Percentiles rank a stretch among this genome's conserved stretches.
Evolutionary conservation across 2,113 vertebrate genomes (phyloP).

Genomic region (Prolemur simus): DNA sequence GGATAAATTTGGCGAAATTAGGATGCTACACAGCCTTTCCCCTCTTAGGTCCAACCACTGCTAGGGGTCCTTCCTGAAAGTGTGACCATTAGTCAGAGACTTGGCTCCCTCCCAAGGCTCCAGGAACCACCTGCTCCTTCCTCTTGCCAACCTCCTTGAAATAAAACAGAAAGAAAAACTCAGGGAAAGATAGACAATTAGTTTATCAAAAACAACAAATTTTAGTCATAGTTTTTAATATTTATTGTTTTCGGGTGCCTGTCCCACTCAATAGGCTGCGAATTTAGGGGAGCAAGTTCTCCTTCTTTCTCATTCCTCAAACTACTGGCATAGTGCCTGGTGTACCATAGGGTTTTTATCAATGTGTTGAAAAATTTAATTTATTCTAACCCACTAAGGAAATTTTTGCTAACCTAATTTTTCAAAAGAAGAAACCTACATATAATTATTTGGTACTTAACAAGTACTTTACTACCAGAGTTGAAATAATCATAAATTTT

Average conservation of each 20-base stretch:
- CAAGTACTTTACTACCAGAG: neutral
- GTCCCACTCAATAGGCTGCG: neutral
- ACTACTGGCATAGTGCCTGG: neutral
- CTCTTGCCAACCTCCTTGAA: neutral
- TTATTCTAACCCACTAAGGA: neutral
- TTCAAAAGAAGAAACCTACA: neutral
- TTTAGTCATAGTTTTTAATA: neutral
- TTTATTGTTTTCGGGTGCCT: neutral
- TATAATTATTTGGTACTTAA: neutral
- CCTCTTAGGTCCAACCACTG: fast-evolving
- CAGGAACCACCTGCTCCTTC: neutral
- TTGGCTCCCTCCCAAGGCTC: neutral
- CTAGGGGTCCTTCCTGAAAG: neutral
- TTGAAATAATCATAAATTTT: neutral
- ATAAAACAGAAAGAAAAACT: neutral
- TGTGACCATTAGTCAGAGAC: neutral
- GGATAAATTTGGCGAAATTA: neutral
- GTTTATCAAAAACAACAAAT: neutral
- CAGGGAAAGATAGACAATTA: neutral
- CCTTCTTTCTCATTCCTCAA: neutral
- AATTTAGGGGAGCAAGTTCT: neutral
- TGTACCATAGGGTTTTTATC: neutral
- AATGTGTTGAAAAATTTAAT: neutral
- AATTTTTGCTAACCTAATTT: neutral
- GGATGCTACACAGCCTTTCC: neutral